Percentiles rank a stretch among this genome's conserved stretches.
Conservation (phyloP, 2,113 vertebrate genomes). For the Melanerpes aurifrons region DNA sequence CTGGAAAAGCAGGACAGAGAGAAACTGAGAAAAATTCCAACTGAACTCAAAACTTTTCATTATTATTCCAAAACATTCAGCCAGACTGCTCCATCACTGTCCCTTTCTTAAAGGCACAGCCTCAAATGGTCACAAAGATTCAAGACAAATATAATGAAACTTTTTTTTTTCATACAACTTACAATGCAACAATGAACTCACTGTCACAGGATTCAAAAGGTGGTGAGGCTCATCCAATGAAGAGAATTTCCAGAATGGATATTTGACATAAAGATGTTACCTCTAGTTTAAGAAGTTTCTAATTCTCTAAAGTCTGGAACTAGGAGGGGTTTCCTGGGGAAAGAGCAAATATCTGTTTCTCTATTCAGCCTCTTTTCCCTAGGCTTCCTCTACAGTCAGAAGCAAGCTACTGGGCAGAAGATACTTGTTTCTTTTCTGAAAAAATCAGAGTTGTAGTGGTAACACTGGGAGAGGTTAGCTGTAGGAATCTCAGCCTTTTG, state of each 20-base stretch:
- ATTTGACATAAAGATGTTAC: neutral
- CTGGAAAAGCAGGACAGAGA: too few relatives aligned
- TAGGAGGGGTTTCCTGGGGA: fast-evolving
- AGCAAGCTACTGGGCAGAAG: neutral
- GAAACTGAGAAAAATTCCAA: too few relatives aligned
- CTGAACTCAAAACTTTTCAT: too few relatives aligned
- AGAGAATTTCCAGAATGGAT: neutral
- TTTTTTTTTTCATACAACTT: neutral
- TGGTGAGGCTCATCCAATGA: neutral
- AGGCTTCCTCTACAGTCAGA: neutral
- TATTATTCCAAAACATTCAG: too few relatives aligned
- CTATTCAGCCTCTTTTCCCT: neutral
- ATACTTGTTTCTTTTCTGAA: neutral
- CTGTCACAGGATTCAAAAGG: neutral
- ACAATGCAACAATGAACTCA: neutral
- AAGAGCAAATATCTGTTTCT: neutral
- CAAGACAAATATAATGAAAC: neutral
- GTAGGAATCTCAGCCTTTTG: neutral
- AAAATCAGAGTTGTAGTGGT: neutral
- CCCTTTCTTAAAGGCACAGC: too few relatives aligned
- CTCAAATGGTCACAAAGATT: too few relatives aligned
- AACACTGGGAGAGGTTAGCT: neutral
- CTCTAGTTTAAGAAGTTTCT: neutral
- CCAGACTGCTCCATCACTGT: too few relatives aligned
- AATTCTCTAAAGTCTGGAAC: neutral